These are phyloP conservation scores for Metacarcinus magister DNA, from an alignment of 2,888 invertebrate genomes.

Conservation along the genomic window DNA sequence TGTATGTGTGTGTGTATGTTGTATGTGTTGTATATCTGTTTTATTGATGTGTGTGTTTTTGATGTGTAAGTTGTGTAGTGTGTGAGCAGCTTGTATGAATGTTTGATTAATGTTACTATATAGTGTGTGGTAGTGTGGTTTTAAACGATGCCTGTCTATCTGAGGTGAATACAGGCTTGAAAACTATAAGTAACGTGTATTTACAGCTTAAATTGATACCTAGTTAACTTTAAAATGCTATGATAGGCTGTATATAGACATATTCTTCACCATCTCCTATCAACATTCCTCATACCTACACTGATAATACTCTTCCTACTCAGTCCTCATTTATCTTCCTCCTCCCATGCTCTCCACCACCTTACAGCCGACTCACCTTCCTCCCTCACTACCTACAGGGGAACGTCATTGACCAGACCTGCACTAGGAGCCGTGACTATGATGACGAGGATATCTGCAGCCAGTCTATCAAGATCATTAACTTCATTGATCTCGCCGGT, in stretches of 20 bases:
- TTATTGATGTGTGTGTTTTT: neutral
- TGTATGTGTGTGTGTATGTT: neutral
- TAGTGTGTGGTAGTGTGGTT: neutral
- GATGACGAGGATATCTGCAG: conserved; percentile 93
- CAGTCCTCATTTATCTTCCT: neutral
- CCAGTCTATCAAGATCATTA: conserved; percentile 98
- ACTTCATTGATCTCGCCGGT: conserved; percentile 99
- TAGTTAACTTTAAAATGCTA: neutral
- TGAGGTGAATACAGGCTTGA: neutral
- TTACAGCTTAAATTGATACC: too few species aligned
- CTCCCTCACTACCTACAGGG: conserved; percentile 69
- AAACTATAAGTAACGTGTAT: too few species aligned
- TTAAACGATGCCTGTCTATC: neutral
- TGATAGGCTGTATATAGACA: neutral
- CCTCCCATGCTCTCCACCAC: neutral
- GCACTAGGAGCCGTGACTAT: conserved; percentile 81
- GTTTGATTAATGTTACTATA: neutral
- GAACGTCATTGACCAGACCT: conserved; percentile 82
- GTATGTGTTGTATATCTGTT: neutral
- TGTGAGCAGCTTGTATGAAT: too few species aligned
- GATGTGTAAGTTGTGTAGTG: neutral
- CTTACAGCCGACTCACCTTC: neutral
- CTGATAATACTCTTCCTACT: neutral
- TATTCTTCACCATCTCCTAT: neutral
- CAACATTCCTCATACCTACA: neutral